A percentile compares a stretch with the other conserved stretches of the same genome.
Conservation (phyloP, 2,888 invertebrate genomes). For the Spialia ferax region DNA sequence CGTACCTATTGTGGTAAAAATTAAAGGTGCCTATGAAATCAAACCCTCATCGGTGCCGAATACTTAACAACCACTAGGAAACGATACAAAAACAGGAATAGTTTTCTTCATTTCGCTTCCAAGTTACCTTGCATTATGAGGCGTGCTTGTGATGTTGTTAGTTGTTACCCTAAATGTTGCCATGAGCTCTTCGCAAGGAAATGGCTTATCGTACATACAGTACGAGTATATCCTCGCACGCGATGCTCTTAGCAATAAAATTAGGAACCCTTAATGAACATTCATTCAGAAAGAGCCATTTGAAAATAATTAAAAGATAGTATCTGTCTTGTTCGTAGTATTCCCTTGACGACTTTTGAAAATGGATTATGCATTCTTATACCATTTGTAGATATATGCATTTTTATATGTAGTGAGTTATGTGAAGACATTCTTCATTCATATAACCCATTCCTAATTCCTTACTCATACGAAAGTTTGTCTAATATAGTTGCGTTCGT, state of each 20-base stretch:
- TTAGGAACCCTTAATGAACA: background rate
- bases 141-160: background rate
- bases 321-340: conserved; percentile 7
- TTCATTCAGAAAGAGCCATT: background rate
- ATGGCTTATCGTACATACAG: background rate
- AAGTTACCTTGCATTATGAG: background rate
- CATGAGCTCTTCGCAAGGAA: background rate
- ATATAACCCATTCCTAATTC: too few relatives aligned
- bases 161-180: background rate
- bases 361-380: conserved; percentile 7
- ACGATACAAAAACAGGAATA: background rate
- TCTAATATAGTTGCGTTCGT: too few relatives aligned
- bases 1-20: too few relatives aligned
- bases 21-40: too few relatives aligned
- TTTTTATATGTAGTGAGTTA: too few relatives aligned
- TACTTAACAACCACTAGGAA: background rate
- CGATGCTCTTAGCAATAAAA: background rate
- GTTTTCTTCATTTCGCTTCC: background rate
- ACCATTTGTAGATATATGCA: too few relatives aligned
- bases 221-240: background rate
- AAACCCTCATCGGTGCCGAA: too few relatives aligned
- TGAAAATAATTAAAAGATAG: conserved; percentile 19
- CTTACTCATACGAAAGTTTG: too few relatives aligned
- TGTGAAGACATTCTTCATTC: too few relatives aligned
- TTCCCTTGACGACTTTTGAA: conserved; percentile 14